Evolutionary conservation across 2,888 invertebrate genomes (phyloP), one percentile per base, ranked within the genome.

Genomic region (Exephanes ischioxanthus): DNA sequence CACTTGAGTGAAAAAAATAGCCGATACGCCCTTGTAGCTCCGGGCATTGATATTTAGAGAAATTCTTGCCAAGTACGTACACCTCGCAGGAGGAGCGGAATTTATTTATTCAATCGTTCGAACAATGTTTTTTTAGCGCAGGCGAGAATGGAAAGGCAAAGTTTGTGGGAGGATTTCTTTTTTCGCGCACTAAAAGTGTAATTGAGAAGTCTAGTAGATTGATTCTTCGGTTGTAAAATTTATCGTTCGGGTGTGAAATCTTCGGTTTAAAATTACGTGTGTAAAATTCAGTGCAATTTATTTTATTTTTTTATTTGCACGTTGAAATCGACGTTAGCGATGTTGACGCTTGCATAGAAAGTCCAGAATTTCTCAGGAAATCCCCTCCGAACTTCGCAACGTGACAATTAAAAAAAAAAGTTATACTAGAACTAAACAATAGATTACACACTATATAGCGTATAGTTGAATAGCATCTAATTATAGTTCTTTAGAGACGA

Each of bases 401-500:
- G 37, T 66, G 53, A 67, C 53, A 26, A 14, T 66, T 67, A 67
- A 67, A 41, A 11, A 22, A 37, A 58, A 3, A 11, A 19, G 58
- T 2, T 16, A 16, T 33, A 33, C 63, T n/a, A 30, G 6, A 63
- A 30, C 14, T 73, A 14, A 76, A 66, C 51, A 48, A 76, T 33
- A 63, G 33, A 16, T 16, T 33, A 63, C 30, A 16, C 6, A n/a
- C 63, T 19, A 19, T 41, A 41, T 41, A 41, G 41, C 41, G 41
- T 9, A 41, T 48, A 48, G 30, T 30, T 30, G 63, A 22, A 9
- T 63, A 61, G 61, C 30, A 61, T 19, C 4, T 66, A 66, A 37
- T 33, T 76, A 53, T 48, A 53, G 51, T 76, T 76, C 66, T 66
- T 66, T 66, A 30, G 45, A 51, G 76, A 76, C 16, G 66, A 75